A percentile compares a stretch with the other conserved stretches of the same genome.
phyloP scores from a whole-genome alignment of 2,797 vertebrate species.

The Manis pentadactyla region DNA sequence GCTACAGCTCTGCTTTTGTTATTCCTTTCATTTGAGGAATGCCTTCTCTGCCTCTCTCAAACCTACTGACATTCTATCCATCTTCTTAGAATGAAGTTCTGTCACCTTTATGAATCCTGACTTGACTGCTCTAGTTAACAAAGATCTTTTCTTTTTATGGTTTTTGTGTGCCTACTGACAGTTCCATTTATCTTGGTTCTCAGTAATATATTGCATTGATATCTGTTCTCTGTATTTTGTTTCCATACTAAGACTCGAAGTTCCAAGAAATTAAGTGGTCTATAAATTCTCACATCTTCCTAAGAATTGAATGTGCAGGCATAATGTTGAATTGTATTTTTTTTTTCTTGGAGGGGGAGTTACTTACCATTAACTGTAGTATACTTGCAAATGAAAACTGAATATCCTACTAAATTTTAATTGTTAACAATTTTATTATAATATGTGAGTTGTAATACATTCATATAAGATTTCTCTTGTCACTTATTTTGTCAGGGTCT shows the following conservation, averaged over 20 bases:
- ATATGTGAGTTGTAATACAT: background rate
- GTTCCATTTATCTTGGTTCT: background rate
- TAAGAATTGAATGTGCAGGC: background rate
- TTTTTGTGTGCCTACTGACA: background rate
- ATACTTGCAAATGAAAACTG: background rate
- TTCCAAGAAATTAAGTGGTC: background rate
- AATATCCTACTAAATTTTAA: constrained; percentile 12
- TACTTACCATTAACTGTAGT: background rate
- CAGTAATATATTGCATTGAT: background rate
- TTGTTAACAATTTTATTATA: constrained; percentile 3
- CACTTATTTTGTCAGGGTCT: background rate
- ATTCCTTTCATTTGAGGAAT: constrained; percentile 14
- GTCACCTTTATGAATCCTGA: background rate
- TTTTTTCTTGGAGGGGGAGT: background rate
- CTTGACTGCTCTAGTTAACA: background rate
- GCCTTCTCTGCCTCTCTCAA: background rate
- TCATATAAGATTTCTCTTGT: background rate
- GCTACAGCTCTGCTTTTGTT: background rate
- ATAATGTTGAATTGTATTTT: background rate
- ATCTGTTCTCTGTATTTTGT: constrained; percentile 19
- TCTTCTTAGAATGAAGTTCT: background rate
- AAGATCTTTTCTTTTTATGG: background rate
- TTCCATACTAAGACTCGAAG: background rate
- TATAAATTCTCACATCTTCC: constrained; percentile 17
- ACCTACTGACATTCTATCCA: background rate